Conservation (phyloP, 2,797 vertebrate genomes). For the Coendou prehensilis region DNA sequence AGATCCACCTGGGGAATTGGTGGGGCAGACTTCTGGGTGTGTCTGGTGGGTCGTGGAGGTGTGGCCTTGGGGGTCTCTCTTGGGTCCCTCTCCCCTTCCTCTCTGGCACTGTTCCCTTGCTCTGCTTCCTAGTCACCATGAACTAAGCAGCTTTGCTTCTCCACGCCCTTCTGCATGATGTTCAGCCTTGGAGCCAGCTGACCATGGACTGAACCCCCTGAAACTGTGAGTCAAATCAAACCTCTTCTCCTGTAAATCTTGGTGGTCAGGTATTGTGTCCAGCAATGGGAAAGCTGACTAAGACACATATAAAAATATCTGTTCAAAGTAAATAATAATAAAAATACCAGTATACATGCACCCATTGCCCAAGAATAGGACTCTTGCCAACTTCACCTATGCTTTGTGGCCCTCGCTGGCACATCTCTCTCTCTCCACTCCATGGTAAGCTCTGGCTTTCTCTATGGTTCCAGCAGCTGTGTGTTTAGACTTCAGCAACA, state of each 20-base stretch:
- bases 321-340: constrained; percentile 5
- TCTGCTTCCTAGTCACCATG: not conserved
- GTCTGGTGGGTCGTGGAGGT: too few species aligned
- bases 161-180: not conserved
- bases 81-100: not conserved
- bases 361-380: not conserved
- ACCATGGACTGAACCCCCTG: not conserved
- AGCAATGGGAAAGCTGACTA: not conserved
- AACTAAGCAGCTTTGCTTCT: not conserved
- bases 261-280: too few species aligned
- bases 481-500: not conserved
- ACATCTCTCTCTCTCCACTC: not conserved
- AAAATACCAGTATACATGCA: not conserved
- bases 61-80: too few species aligned
- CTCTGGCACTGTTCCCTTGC: not conserved
- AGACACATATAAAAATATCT: not conserved
- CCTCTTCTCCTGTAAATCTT: not conserved
- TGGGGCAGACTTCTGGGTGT: not conserved
- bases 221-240: not conserved
- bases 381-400: not conserved
- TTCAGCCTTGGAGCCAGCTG: too few species aligned
- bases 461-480: not conserved
- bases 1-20: not conserved
- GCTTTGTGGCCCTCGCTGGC: not conserved
- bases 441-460: not conserved